These are phyloP conservation scores for Drosophila kohkoa DNA, from an alignment of 1,140 invertebrate genomes.

Conservation along the genomic window DNA sequence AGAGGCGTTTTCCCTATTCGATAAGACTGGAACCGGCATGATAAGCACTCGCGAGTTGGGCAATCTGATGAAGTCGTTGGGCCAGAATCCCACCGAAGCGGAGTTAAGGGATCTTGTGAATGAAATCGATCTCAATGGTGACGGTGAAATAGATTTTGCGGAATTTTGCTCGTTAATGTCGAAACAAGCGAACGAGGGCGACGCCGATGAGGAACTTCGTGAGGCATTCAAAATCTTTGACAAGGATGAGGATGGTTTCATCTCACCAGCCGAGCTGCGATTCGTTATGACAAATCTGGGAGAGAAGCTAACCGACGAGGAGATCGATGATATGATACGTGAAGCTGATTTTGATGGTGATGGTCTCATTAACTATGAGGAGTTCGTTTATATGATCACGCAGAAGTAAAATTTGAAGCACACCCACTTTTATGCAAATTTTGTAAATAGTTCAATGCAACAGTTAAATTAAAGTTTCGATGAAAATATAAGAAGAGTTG, in stretches of 20 bases:
- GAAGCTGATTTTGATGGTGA: slow-evolving; percentile 97
- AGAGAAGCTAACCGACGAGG: slow-evolving; percentile 68
- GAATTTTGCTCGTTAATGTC: slow-evolving; percentile 62
- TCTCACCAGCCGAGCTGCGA: slow-evolving; percentile 58
- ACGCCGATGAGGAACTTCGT: slow-evolving; percentile 64
- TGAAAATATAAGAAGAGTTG: not conserved
- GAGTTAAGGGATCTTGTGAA: slow-evolving; percentile 61
- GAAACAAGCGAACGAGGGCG: slow-evolving; percentile 49
- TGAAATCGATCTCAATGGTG: slow-evolving; percentile 47
- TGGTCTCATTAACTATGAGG: slow-evolving; percentile 94
- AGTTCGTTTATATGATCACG: slow-evolving; percentile 83
- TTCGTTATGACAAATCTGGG: slow-evolving; percentile 64
- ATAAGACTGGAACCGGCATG: slow-evolving; percentile 96
- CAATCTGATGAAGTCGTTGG: slow-evolving; percentile 91
- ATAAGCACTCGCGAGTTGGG: slow-evolving; percentile 96
- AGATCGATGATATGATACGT: slow-evolving; percentile 86
- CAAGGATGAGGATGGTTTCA: slow-evolving; percentile 62
- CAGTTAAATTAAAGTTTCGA: slow-evolving; percentile 33
- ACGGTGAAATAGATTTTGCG: slow-evolving; percentile 54
- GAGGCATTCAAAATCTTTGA: slow-evolving; percentile 75
- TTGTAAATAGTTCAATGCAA: slow-evolving; percentile 1
- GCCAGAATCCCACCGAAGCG: slow-evolving; percentile 61
- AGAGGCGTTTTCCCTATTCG: slow-evolving; percentile 90
- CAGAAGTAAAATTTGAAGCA: slow-evolving; percentile 48
- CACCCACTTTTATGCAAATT: no score